Evolutionary conservation across 2,888 invertebrate species (phyloP).

Genomic region (Ochlodes sylvanus): DNA sequence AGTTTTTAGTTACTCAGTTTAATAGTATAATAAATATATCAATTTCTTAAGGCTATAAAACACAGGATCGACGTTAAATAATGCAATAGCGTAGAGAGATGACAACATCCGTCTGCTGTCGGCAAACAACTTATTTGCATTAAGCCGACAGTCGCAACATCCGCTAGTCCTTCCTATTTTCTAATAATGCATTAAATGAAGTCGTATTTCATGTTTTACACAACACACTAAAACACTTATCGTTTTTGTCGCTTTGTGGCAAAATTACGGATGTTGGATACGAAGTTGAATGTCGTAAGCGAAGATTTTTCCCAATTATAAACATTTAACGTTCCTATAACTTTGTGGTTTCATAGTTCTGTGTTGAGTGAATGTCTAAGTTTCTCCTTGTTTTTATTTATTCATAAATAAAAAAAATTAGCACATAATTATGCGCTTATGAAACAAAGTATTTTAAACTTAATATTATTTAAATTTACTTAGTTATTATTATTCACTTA

Average conservation of each 20-base stretch:
- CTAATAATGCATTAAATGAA: slow-evolving; percentile 54
- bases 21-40: not conserved
- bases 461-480: too few species aligned
- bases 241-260: not conserved
- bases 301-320: too few species aligned
- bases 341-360: too few species aligned
- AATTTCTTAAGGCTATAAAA: slow-evolving; percentile 6
- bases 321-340: too few species aligned
- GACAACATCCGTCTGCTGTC: slow-evolving; percentile 27
- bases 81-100: slow-evolving; percentile 5
- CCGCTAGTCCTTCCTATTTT: slow-evolving; percentile 66
- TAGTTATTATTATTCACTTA: too few species aligned
- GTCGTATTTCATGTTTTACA: slow-evolving; percentile 48
- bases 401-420: too few species aligned
- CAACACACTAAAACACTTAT: slow-evolving; percentile 36
- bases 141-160: slow-evolving; percentile 47
- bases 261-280: not conserved
- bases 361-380: too few species aligned
- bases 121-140: slow-evolving; percentile 53
- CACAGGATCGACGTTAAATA: slow-evolving; percentile 7
- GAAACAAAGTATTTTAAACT: too few species aligned
- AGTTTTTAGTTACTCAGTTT: too few species aligned
- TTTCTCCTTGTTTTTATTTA: too few species aligned
- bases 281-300: not conserved
- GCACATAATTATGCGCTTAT: too few species aligned